Conservation (phyloP, 1,140 invertebrate species). For the Atta colombica region DNA sequence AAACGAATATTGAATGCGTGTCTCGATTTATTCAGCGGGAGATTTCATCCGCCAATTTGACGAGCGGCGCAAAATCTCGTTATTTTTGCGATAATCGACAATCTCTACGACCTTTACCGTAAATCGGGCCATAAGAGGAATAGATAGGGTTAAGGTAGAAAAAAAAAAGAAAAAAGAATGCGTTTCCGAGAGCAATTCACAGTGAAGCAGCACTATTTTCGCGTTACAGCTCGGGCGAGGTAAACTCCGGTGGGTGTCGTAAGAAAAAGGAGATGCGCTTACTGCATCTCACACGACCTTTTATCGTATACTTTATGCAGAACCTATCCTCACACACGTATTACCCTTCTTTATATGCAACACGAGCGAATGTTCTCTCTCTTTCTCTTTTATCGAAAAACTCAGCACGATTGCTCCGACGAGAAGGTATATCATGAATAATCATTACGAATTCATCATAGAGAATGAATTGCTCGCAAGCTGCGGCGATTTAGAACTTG, state of each 20-base stretch:
- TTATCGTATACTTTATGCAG: slow-evolving; percentile 64
- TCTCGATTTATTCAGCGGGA: slow-evolving; percentile 20
- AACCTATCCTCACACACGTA: slow-evolving; percentile 19
- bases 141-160: neutral
- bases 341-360: neutral
- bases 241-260: slow-evolving; percentile 9
- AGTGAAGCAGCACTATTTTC: slow-evolving; percentile 10
- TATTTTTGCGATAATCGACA: slow-evolving; percentile 40
- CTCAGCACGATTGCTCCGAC: neutral
- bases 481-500: neutral
- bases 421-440: slow-evolving; percentile 32
- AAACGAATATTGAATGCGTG: neutral
- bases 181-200: slow-evolving; percentile 43
- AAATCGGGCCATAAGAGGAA: neutral
- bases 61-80: slow-evolving; percentile 30
- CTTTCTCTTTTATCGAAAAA: neutral
- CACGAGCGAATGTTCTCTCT: neutral
- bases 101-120: neutral
- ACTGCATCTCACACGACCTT: slow-evolving; percentile 31
- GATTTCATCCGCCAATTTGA: slow-evolving; percentile 35
- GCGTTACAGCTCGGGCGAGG: neutral
- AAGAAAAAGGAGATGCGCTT: slow-evolving; percentile 41
- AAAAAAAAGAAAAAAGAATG: neutral
- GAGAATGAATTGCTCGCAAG: neutral
- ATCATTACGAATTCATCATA: slow-evolving; percentile 32